These are phyloP conservation scores for Agrotis puta DNA, from an alignment of 2,888 invertebrate species.

Conservation along the genomic window DNA sequence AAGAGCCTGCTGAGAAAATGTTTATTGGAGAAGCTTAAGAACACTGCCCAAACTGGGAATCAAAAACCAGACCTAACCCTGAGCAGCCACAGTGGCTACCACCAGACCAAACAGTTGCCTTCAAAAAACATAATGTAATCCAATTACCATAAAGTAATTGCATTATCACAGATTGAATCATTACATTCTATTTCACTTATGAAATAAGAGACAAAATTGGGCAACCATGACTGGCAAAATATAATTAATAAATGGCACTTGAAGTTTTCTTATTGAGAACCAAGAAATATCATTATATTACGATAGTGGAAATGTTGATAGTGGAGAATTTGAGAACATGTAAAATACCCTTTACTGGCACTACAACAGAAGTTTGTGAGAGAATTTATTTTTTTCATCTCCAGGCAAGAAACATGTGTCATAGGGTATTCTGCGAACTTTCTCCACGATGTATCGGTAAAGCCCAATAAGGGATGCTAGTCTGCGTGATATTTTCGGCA, in stretches of 20 bases:
- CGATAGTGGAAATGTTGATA: background rate
- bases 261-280: background rate
- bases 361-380: background rate
- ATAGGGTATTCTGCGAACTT: constrained; percentile 5
- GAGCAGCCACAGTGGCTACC: background rate
- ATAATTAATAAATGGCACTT: background rate
- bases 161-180: background rate
- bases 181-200: background rate
- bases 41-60: background rate
- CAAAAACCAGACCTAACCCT: background rate
- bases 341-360: background rate
- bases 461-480: constrained; percentile 26
- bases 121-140: background rate
- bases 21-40: background rate
- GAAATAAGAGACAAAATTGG: background rate
- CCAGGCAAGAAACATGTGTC: background rate
- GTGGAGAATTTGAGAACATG: background rate
- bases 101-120: background rate
- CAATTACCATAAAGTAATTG: background rate
- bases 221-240: background rate
- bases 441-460: constrained; percentile 20
- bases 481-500: constrained; percentile 45
- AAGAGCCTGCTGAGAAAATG: too few relatives aligned
- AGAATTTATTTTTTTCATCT: background rate
- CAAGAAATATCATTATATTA: background rate